phyloP scores from a whole-genome alignment of 2,113 vertebrate species.

The Pteronura brasiliensis region DNA sequence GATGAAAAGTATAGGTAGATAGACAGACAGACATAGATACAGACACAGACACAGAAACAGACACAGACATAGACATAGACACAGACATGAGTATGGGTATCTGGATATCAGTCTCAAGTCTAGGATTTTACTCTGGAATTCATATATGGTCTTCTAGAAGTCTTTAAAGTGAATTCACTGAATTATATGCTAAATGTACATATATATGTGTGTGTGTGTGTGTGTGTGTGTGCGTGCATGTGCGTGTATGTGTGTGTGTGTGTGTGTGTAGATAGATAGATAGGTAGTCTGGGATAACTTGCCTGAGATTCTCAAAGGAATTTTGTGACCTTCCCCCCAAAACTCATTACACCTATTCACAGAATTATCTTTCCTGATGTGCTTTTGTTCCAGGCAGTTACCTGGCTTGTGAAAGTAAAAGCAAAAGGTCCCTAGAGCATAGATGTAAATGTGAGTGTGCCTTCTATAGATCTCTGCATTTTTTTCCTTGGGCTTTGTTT shows the following conservation, averaged over 20 bases:
- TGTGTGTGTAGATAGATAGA: too few relatives aligned
- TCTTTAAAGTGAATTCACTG: background rate
- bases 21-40: background rate
- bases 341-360: background rate
- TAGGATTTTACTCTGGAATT: background rate
- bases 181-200: background rate
- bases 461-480: background rate
- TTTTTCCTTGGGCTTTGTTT: constrained; percentile 3
- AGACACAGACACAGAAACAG: background rate
- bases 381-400: background rate
- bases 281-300: background rate
- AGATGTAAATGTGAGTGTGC: background rate
- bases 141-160: background rate
- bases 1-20: background rate
- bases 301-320: background rate
- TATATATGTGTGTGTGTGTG: too few relatives aligned
- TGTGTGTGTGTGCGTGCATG: too few relatives aligned
- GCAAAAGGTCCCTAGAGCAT: background rate
- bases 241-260: too few relatives aligned
- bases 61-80: background rate
- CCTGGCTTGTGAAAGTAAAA: constrained; percentile 13
- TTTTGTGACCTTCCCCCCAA: background rate
- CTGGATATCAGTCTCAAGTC: background rate
- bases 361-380: background rate
- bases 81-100: background rate